Base-by-base conservation (phyloP, 2,797 vertebrate genomes). In the Sebastes flavidus region DNA sequence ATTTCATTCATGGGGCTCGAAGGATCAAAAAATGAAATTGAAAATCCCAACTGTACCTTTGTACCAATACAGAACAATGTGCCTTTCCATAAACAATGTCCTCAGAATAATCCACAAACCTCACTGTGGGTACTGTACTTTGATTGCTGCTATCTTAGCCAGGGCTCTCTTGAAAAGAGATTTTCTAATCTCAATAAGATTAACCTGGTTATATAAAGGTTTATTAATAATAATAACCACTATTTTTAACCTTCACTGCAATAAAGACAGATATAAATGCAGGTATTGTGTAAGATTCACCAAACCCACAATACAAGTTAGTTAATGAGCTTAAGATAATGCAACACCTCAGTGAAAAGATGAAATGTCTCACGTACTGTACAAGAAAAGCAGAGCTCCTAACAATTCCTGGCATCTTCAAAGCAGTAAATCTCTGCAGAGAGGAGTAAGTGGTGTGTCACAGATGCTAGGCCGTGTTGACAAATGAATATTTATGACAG, bases 401-500 rank as follows among this genome's bases (percentile, higher is more conserved):
- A n/a, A 79, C 58, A 74, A 77, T 81, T 67, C 22, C 46, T 69
- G 22, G 32, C 68, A 32, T 87, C 85, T 85, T 90, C 83, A 87
- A 75, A 88, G 82, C 84, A 34, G 27, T 83, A 86, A 87, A 85
- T 88, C 77, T 85, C 81, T 32, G 27, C 74, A 84, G 78, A 62
- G 74, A 75, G 52, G 63, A 56, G 52, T 22, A 20, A 81, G 67
- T 60, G 42, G 20, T 49, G 70, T 78, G 87, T 89, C 85, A 52
- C 81, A 68, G 75, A 82, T 14, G 11, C 63, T 58, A 9, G 52
- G 61, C 68, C 2, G 34, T 65, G 77, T 65, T 80, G 87, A 84
- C 81, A 80, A 75, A 85, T 85, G 62, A 86, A 90, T 92, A 90
- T 93, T 91, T 83, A 90, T 88, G 59, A 84, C 56, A 20, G 69